Evolutionary conservation across 2,113 vertebrate genomes (phyloP).

Genomic region (Actenoides lindsayi): DNA sequence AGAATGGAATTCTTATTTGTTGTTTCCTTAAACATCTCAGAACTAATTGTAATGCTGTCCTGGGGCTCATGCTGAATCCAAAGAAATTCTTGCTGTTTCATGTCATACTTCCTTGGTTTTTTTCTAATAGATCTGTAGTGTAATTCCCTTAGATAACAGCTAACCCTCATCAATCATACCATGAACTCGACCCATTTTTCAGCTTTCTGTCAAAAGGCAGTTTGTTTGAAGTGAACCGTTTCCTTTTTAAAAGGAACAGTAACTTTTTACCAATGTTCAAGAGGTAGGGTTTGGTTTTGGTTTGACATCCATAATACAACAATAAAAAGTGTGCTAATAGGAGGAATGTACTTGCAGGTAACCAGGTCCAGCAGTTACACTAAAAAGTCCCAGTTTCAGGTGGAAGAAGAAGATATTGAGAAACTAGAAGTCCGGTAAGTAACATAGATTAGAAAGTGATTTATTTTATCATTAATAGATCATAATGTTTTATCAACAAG

Average conservation of each 20-base stretch:
- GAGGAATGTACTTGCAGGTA: slow-evolving; percentile 80
- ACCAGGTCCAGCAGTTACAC: slow-evolving; percentile 94
- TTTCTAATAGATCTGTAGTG: neutral
- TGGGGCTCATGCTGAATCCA: neutral
- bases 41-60: neutral
- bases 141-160: neutral
- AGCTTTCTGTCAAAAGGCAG: neutral
- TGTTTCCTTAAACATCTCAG: neutral
- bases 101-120: neutral
- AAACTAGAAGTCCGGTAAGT: slow-evolving; percentile 96
- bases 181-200: neutral
- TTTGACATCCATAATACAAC: neutral
- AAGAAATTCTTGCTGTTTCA: neutral
- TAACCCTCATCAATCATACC: neutral
- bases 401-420: slow-evolving; percentile 98
- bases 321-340: neutral
- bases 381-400: slow-evolving; percentile 94
- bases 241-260: neutral
- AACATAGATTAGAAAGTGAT: neutral
- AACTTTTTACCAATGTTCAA: neutral
- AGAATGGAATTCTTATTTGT: neutral
- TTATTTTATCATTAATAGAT: neutral
- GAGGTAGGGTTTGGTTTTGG: neutral
- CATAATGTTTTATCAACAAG: neutral
- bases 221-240: neutral